Evolutionary conservation across 92 coral and sea anemone genomes (phyloP), one percentile per base, ranked within the genome.

Genomic region (Nematostella vectensis): DNA sequence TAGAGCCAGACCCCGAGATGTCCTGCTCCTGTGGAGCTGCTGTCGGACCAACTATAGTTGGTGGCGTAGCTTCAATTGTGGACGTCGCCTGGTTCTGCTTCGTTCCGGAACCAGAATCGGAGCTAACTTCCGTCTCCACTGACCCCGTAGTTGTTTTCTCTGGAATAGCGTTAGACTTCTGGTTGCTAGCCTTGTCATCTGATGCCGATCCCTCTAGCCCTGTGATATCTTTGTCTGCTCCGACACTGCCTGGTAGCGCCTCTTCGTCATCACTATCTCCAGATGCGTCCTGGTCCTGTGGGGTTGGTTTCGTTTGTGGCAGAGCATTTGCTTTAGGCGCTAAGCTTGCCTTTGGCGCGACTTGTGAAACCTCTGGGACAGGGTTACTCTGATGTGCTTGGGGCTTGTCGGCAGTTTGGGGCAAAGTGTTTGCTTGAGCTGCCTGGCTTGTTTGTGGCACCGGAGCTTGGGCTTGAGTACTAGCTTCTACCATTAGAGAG

Each of bases 1-100:
- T 62, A 19, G 88, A 75, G 24, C 78, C 95, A 17, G 88, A 77
- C 21, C 67, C 67, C 20, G 65, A 64, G 36, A 68, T 78, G 20
- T 64, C 10, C 31, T 39, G 25, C 8, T 37, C n/a, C 21, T 39
- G 29, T 26, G 42, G 25, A 3, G 44, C 49, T 31, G 59, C 21
- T 36, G 9, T 17, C 18, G 51, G 4, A 11, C 17, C 18, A 45
- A 45, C 51, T 17, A 9, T 11, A 4, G 21, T 22, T 10, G 51
- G 12, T 17, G 9, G 51, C 4, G 21, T 22, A 6, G 12, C 51
- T 45, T 45, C 17, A 15, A 33, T 33, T 6, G 40, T 33, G 4
- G 51, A 45, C 23, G 23, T 22, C 9, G 21, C 23, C 51, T 8
- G 51, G 4, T 11, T 4, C 18, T 45, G 18, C 18, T 4, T 22